Evolutionary conservation across 2,113 vertebrate species (phyloP).

Genomic region (Microtus montanus): DNA sequence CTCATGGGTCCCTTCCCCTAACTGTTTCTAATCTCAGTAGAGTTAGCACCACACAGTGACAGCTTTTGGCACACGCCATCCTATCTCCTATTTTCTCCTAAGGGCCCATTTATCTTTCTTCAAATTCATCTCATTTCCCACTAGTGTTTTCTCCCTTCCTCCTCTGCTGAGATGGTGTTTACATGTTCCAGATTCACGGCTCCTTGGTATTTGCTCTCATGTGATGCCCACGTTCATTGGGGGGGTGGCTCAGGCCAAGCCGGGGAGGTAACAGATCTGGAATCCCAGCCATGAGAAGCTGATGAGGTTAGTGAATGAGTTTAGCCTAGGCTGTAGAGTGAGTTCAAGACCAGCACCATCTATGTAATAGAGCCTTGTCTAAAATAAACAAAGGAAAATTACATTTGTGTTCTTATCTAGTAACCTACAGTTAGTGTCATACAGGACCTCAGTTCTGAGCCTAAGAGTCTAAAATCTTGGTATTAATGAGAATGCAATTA

Average conservation of each 20-base stretch:
- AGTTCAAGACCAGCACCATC: neutral
- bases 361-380: neutral
- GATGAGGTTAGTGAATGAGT: neutral
- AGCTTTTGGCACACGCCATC: neutral
- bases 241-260: neutral
- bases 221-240: neutral
- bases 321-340: neutral
- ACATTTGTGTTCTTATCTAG: neutral
- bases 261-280: neutral
- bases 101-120: neutral
- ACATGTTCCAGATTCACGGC: neutral
- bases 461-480: neutral
- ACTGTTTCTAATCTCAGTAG: neutral
- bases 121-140: neutral
- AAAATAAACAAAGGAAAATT: neutral
- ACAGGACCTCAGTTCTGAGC: neutral
- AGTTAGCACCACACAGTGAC: neutral
- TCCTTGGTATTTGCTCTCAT: neutral
- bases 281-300: neutral
- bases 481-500: neutral
- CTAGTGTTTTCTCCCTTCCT: neutral
- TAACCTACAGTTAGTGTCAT: neutral
- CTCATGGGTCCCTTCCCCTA: neutral
- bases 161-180: neutral
- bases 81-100: neutral